Evolutionary conservation across 2,888 invertebrate species (phyloP), one percentile per base, ranked within the genome.

Genomic region (Encarsia formosa): DNA sequence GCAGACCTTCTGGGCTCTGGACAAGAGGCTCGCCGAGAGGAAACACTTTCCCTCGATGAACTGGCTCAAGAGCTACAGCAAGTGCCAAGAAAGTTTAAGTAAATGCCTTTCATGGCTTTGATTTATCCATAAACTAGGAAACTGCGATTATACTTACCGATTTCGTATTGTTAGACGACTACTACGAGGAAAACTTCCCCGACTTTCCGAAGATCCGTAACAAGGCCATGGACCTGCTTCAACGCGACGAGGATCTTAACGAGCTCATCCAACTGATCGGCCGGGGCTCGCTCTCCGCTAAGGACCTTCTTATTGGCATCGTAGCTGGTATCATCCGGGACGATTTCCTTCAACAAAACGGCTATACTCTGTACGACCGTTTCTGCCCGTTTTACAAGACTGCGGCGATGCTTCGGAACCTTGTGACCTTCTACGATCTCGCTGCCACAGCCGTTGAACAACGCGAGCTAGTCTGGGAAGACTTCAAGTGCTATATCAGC

Each of bases 381-480:
- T 97, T 93, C 83, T 98, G 97, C 70, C 98, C 98, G 64, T 98
- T 98, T 83, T 98, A 96, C 84, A 99, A 98, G 81, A 97, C 96
- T 11, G 91, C 92, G 56, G 96, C 94, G 64, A 99, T 99, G 96
- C 76, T 99, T 70, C 86, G 82, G 74, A 98, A 97, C 81, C 94
- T 98, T 74, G 92, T 98, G 68, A 78, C 88, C 47, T 93, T 99
- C 80, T 95, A 96, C 77, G 96, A 99, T 76, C 84, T 95, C 85
- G 86, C 97, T 20, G 84, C 91, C 41, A 93, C 95, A 75, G 88
- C 94, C 2, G 93, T 98, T 1, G 4, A 5, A 6, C 24, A 40
- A 5, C 15, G 20, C 20, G 8, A 11, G 4, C 86, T 91, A 69
- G 97, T 96, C 54, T 98, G 96, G 96, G 84, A 86, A 67, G 86